Evolutionary conservation across 2,888 invertebrate species (phyloP).

Genomic region (Lepas anatifera): DNA sequence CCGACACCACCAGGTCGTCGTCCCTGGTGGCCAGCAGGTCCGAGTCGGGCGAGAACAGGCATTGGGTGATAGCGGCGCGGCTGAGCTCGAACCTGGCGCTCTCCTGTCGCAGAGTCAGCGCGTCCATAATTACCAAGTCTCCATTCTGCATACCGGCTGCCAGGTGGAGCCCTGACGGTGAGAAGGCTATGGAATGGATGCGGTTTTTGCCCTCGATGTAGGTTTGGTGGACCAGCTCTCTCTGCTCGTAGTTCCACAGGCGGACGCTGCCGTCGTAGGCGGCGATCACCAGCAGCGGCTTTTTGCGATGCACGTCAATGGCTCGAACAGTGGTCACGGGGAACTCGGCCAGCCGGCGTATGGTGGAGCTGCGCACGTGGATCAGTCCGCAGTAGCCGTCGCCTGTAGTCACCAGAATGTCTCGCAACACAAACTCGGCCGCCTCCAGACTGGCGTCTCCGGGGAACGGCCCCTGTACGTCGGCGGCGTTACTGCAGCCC

Average conservation of each 20-base stretch:
- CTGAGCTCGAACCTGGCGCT: constrained; percentile 40
- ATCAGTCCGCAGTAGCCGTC: constrained; percentile 8
- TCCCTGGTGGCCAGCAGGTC: constrained; percentile 38
- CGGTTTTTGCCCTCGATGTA: not conserved
- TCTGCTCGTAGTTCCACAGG: not conserved
- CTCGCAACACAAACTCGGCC: not conserved
- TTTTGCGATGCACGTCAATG: not conserved
- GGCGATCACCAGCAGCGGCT: not conserved
- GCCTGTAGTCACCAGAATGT: not conserved
- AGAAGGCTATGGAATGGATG: not conserved
- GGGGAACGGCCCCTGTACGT: not conserved
- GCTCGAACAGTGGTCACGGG: not conserved
- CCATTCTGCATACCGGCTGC: constrained; percentile 48
- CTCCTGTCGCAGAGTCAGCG: constrained; percentile 36
- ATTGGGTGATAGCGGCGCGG: constrained; percentile 37
- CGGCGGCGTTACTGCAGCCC: no score
- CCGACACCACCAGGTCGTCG: constrained; percentile 3
- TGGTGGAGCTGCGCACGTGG: not conserved
- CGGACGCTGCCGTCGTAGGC: not conserved
- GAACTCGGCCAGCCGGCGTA: not conserved
- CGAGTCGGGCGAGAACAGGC: constrained; percentile 43
- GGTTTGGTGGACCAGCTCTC: not conserved
- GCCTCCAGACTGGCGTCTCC: not conserved
- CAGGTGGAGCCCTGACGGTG: constrained; percentile 37
- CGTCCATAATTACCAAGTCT: constrained; percentile 46